Conservation (phyloP, 2,888 invertebrate genomes). For the Ichneumoninae sp. region DNA sequence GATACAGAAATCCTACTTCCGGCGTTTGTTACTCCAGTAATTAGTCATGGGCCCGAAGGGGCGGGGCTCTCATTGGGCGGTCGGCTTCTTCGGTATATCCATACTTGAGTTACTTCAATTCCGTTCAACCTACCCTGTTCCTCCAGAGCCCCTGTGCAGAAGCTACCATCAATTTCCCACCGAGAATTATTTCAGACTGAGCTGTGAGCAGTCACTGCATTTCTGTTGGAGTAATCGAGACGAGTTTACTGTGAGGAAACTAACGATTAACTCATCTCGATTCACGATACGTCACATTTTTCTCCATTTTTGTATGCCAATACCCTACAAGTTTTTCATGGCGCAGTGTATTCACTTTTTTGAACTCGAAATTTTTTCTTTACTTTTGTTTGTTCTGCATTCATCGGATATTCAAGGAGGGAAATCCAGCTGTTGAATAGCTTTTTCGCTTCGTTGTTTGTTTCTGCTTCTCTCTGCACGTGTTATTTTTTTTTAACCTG, state of each 20-base stretch:
- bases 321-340: constrained; percentile 19
- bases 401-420: constrained; percentile 33
- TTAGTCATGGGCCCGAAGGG: constrained; percentile 53
- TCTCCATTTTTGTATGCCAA: constrained; percentile 21
- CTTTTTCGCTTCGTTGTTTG: constrained; percentile 38
- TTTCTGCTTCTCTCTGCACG: constrained; percentile 7
- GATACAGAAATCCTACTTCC: constrained; percentile 46
- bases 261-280: neutral
- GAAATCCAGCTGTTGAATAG: constrained; percentile 39
- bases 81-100: constrained; percentile 1
- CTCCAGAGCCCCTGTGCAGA: neutral
- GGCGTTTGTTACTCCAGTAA: constrained; percentile 46
- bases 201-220: neutral
- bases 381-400: constrained; percentile 13
- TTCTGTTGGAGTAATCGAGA: neutral
- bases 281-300: neutral
- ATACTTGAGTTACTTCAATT: constrained; percentile 11
- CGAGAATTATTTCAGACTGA: neutral
- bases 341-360: neutral
- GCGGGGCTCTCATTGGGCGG: constrained; percentile 19
- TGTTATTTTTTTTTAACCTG: constrained; percentile 9
- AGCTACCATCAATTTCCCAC: neutral
- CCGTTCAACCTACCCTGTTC: neutral
- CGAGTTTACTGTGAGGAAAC: neutral
- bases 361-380: constrained; percentile 25